Base-by-base conservation (phyloP, 2,888 invertebrate species). In the Aphidius colemani region DNA sequence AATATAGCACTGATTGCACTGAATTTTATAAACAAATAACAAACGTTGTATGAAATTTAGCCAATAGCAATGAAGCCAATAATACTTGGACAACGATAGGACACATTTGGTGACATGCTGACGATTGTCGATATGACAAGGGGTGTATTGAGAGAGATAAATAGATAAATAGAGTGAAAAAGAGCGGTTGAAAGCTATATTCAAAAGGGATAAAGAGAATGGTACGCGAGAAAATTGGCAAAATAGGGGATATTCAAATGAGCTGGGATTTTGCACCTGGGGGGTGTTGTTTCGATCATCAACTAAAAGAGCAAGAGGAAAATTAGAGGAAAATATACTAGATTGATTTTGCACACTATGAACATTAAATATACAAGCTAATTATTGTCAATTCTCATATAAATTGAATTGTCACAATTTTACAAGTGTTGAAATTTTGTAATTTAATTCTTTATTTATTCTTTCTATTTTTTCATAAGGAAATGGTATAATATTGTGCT, bases 361-460 rank as follows among this genome's bases (percentile, higher is more conserved):
- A 72, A 75, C 76, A 80, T 81, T 81, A 81, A 80, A 81, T 81
- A 80, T 80, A 77, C 79, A 80, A 75, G 75, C 77, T 78, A 80
- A 81, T 81, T 81, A 79, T 79, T 77, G 80, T 80, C 80, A 79
- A 77, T 78, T 77, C 76, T 77, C 77, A 79, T 78, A 77, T 79
- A 74, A 75, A 77, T 78, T 7, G 2, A 48, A 48, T 48, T 11
- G 13, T 18, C 13, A 18, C 13, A 18, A 18, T 18, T 18, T 18
- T 18, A 18, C 13, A 18, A 18, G 13, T 18, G 13, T 18, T 18
- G 13, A 18, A 18, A 18, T 18, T 18, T 18, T 18, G 13, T 13
- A 48, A 48, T 48, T 48, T 13, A 7, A 48, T 48, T 48, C 8
- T 48, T 48, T n/a, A n/a, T n/a, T n/a, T n/a, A n/a, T 48, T 48